These are phyloP conservation scores for Gallinago paraguaiae DNA, from an alignment of 2,113 vertebrate genomes.

Conservation along the genomic window DNA sequence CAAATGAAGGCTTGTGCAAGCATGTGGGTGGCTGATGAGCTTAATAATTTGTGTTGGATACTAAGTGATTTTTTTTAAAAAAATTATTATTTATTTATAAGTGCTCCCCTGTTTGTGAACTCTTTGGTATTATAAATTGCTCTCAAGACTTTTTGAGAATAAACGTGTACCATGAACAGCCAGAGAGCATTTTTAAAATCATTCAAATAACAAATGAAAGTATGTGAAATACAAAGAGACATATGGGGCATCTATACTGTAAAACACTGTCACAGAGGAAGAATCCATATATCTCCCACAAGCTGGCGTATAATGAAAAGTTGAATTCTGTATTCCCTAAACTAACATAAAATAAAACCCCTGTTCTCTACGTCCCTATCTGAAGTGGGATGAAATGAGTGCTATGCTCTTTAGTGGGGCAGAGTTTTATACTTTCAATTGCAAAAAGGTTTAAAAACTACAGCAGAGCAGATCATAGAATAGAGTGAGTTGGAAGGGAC, in stretches of 20 bases:
- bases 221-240: background rate
- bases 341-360: background rate
- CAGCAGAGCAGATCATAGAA: background rate
- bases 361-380: background rate
- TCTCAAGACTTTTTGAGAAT: background rate
- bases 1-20: slow-evolving; percentile 9
- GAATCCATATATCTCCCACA: background rate
- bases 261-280: background rate
- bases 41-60: background rate
- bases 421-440: background rate
- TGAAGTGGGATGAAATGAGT: background rate
- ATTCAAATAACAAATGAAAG: background rate
- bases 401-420: too few species aligned
- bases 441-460: background rate
- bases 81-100: background rate
- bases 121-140: background rate
- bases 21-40: background rate
- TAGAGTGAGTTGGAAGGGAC: too few species aligned
- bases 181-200: background rate
- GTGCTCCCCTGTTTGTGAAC: background rate
- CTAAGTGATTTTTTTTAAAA: background rate
- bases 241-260: background rate
- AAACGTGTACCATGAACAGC: background rate
- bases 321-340: background rate
- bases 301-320: background rate